These are phyloP conservation scores for Salvelinus fontinalis DNA, from an alignment of 2,113 vertebrate species.

Conservation along the genomic window DNA sequence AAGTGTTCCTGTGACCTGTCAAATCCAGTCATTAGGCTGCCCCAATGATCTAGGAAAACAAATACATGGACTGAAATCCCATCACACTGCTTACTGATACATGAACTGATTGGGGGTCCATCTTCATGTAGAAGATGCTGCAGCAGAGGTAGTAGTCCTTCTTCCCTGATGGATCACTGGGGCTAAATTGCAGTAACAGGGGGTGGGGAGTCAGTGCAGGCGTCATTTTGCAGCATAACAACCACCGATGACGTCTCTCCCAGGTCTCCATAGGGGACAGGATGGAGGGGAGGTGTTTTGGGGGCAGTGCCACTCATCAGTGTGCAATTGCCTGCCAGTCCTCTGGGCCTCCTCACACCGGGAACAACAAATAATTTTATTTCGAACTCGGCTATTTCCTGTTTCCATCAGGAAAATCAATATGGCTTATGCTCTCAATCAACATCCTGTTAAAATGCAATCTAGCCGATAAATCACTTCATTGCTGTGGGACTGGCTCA, in stretches of 20 bases:
- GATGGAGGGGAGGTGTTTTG: conserved; percentile 64
- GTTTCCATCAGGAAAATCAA: conserved; percentile 80
- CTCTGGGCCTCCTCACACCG: conserved; percentile 72
- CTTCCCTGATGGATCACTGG: conserved; percentile 74
- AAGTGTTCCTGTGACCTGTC: not conserved
- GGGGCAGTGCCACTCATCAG: conserved; percentile 75
- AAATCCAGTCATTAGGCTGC: not conserved
- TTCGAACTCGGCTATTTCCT: conserved; percentile 81
- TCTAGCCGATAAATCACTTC: conserved; percentile 77
- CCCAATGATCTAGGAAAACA: not conserved
- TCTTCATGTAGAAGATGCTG: conserved; percentile 72
- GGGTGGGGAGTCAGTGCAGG: conserved; percentile 55
- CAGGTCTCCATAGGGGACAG: conserved; percentile 74
- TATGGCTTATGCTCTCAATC: conserved; percentile 78
- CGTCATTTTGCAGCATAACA: conserved; percentile 81
- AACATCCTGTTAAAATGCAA: conserved; percentile 76
- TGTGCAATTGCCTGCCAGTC: conserved; percentile 73
- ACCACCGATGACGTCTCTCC: conserved; percentile 78
- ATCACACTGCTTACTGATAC: too few relatives aligned
- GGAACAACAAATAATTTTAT: conserved; percentile 78
- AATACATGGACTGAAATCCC: too few relatives aligned
- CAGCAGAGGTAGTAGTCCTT: conserved; percentile 70
- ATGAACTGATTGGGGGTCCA: conserved; percentile 45
- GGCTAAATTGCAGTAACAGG: conserved; percentile 72
- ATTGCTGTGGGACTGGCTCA: conserved; percentile 71